Conservation (phyloP, 2,888 invertebrate species). For the Poecilus cupreus region DNA sequence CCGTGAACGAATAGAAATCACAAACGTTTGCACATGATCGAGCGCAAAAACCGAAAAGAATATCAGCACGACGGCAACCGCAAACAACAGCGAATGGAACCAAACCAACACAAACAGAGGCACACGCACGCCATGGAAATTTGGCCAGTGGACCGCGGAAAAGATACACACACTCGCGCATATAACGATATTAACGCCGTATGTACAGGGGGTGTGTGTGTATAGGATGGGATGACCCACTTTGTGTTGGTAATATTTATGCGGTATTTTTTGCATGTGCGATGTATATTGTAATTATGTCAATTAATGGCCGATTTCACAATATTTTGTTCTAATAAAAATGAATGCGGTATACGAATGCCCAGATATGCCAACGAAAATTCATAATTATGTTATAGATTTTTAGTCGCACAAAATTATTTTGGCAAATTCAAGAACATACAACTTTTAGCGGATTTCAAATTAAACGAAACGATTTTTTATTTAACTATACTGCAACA, state of each 20-base stretch:
- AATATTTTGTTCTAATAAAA: conserved; percentile 31
- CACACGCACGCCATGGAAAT: conserved; percentile 21
- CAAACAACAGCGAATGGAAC: conserved; percentile 5
- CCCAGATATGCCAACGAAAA: too few relatives aligned
- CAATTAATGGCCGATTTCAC: conserved; percentile 29
- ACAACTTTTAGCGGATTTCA: too few relatives aligned
- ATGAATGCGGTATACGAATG: background rate
- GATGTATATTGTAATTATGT: conserved; percentile 22
- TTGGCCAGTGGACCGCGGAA: conserved; percentile 4
- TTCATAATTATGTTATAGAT: too few relatives aligned
- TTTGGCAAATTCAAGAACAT: too few relatives aligned
- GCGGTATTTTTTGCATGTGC: conserved; percentile 15
- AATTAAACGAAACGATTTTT: too few relatives aligned
- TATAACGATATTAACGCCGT: background rate
- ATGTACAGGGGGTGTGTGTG: background rate
- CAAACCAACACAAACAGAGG: background rate
- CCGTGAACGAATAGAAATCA: conserved; percentile 37
- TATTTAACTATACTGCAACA: too few relatives aligned
- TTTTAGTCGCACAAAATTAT: too few relatives aligned
- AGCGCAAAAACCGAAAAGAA: conserved; percentile 45
- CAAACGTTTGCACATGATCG: conserved; percentile 47
- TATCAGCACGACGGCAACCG: conserved; percentile 5
- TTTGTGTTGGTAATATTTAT: conserved; percentile 2
- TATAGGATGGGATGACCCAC: conserved; percentile 2
- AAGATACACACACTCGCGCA: background rate